phyloP scores from a whole-genome alignment of 2,797 vertebrate species.

The Lateolabrax maculatus region DNA sequence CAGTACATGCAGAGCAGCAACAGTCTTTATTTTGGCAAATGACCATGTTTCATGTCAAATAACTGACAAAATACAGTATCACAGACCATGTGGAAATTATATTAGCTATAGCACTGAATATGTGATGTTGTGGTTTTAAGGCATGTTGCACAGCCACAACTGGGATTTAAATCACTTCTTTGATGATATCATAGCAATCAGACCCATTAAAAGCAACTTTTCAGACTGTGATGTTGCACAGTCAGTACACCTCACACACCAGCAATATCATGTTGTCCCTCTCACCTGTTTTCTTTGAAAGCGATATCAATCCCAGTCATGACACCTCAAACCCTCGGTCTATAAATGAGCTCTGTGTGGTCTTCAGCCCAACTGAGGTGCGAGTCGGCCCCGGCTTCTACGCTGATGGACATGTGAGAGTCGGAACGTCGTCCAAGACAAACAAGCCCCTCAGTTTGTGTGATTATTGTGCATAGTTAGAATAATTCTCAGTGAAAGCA shows the following conservation, averaged over 20 bases:
- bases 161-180: conserved; percentile 44
- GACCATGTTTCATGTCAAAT: conserved; percentile 62
- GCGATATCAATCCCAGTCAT: conserved; percentile 34
- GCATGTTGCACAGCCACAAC: conserved; percentile 58
- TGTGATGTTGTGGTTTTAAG: conserved; percentile 59
- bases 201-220: conserved; percentile 18
- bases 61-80: conserved; percentile 52
- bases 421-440: conserved; percentile 63
- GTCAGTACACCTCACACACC: conserved; percentile 9
- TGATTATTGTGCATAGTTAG: conserved; percentile 63
- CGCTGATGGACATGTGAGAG: conserved; percentile 62
- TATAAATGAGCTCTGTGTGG: conserved; percentile 57
- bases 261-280: conserved; percentile 8
- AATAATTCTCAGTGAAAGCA: conserved; percentile 62
- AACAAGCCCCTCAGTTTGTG: conserved; percentile 61
- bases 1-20: conserved; percentile 6
- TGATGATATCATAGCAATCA: conserved; percentile 55
- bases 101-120: conserved; percentile 45
- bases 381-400: conserved; percentile 17
- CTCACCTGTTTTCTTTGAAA: conserved; percentile 62
- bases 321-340: conserved; percentile 34
- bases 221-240: conserved; percentile 24
- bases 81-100: conserved; percentile 57
- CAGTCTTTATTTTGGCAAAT: conserved; percentile 64
- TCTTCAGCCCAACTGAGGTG: conserved; percentile 37